Evolutionary conservation across 2,888 invertebrate genomes (phyloP).

Genomic region (Hofmannophila pseudospretella): DNA sequence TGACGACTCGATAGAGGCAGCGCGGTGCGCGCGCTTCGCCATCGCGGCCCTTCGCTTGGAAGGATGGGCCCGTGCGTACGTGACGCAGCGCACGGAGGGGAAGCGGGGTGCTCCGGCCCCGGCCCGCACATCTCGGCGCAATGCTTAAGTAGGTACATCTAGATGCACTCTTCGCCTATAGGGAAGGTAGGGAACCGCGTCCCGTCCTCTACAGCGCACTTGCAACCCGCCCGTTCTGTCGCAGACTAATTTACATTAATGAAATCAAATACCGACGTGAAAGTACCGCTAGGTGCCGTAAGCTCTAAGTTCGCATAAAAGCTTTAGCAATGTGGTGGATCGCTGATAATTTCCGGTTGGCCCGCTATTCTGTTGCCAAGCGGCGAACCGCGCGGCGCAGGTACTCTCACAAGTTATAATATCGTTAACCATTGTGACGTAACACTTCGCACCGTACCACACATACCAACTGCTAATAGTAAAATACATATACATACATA

Average conservation of each 20-base stretch:
- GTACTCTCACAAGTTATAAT: slow-evolving; percentile 38
- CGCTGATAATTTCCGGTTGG: slow-evolving; percentile 56
- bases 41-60: slow-evolving; percentile 42
- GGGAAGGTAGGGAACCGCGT: slow-evolving; percentile 52
- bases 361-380: slow-evolving; percentile 57
- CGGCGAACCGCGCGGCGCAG: slow-evolving; percentile 32
- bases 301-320: slow-evolving; percentile 33
- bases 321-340: slow-evolving; percentile 33
- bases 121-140: slow-evolving; percentile 49
- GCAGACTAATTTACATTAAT: slow-evolving; percentile 40
- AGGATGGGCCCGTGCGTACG: slow-evolving; percentile 62
- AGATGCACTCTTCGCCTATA: slow-evolving; percentile 50
- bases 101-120: slow-evolving; percentile 28
- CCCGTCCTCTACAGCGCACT: slow-evolving; percentile 37
- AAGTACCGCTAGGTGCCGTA: slow-evolving; percentile 31
- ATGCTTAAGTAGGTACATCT: slow-evolving; percentile 17
- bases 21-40: slow-evolving; percentile 60
- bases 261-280: slow-evolving; percentile 26
- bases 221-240: slow-evolving; percentile 21
- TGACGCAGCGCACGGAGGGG: slow-evolving; percentile 48
- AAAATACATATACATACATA: too few relatives aligned
- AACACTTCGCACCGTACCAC: slow-evolving; percentile 18
- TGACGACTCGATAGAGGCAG: slow-evolving; percentile 52
- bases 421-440: slow-evolving; percentile 34
- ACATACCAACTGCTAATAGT: too few relatives aligned